Evolutionary conservation across 2,888 invertebrate species (phyloP), one percentile per base, ranked within the genome.

Genomic region (Zonitis immaculata): DNA sequence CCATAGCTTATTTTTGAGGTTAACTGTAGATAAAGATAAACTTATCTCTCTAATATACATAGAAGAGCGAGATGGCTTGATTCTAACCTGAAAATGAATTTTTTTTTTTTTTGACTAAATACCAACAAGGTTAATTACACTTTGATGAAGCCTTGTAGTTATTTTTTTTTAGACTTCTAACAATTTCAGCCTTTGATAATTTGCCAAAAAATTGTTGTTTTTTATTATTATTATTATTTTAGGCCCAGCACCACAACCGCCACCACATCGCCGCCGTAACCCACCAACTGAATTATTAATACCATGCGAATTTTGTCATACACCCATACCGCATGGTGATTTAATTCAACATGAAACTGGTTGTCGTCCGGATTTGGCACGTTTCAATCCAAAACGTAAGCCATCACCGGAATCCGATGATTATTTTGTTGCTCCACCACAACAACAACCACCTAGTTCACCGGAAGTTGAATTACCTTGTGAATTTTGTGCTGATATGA

Each of bases 251-350:
- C 80, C 81, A 70, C 72, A 80, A 11, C 79, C 79, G 0, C 79
- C 80, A 71, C 63, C 56, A 56, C 77, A 22, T 70, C 75, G 26
- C 72, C 72, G 49, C 74, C 53, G 79, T 1, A 81, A 82, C 54
- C 81, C 80, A 44, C 77, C 82, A 0, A 79, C 81, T 6, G 74
- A 74, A 57, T 57, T 76, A 32, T 63, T 69, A 26, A 76, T 80
- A 28, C 82, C 82, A 0, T 82, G 82, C 66, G 82, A 82, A 68
- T 81, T 81, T 65, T 82, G 82, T 66, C 68, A 76, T 44, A 76
- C 76, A 27, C 77, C 79, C 20, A 75, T 80, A 30, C 79, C 79
- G 2, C 77, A 79, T 55, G 77, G 79, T 51, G 74, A 78, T 35
- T 67, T 81, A 14, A 75, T 80, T 47, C 71, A 78, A 44, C 82